Base-by-base conservation (phyloP, 2,888 invertebrate species). In the Philhelius pedissequus region DNA sequence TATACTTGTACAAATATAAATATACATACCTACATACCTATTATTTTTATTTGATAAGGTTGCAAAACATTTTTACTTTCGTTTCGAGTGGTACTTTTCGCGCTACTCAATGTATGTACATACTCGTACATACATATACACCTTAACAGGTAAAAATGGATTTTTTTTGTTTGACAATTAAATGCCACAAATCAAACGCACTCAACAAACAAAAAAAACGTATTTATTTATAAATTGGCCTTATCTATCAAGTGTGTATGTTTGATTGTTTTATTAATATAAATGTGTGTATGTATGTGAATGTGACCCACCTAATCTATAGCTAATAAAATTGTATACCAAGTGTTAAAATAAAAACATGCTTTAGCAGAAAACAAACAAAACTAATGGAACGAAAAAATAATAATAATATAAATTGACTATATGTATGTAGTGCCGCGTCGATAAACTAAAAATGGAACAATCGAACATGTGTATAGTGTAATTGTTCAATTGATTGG, bases 401-500 rank as follows among this genome's bases (percentile, higher is more conserved):
- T 13, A 69, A 50, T 22, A 43, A 60, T 7, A 45, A 50, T 66
- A 32, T 48, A 15, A 22, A 45, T 32, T 70, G 56, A 22, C 25
- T 52, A 27, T 70, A 75, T 54, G 35, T 52, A 27, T 70, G 69
- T 54, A 25, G 11, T 45, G 22, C 27, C 40, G 18, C 13, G 68
- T 75, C 50, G 76, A 71, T 77, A 40, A 58, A 58, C 54, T 68
- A 56, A 62, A 82, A 76, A 73, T 77, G 71, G 77, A 82, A 52
- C 73, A 68, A 68, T 58, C 38, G 22, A 38, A 68, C 58, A 77
- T 73, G 77, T 76, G 81, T 77, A 68, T 71, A 81, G 25, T 22
- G 38, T 58, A 40, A 81, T 81, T 81, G 76, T 82, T 82, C 71
- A 82, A 82, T 82, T 82, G 82, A 82, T 82, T 82, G 82, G 2